A percentile compares a stretch with the other conserved stretches of the same genome.
Evolutionary conservation across 2,888 invertebrate genomes (phyloP).

Genomic region (Microplitis deprimator): DNA sequence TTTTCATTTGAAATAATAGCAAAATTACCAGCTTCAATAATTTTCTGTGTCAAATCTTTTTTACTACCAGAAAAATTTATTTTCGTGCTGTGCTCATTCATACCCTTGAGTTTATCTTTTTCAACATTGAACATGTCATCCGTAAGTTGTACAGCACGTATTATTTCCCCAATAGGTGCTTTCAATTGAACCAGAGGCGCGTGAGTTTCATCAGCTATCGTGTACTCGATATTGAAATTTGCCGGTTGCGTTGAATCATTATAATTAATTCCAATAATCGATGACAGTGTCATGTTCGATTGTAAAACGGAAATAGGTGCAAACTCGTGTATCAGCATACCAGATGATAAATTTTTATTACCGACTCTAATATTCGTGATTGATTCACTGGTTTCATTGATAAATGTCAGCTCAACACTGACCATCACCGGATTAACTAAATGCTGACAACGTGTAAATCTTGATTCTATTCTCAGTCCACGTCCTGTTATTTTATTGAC

Average conservation of each 20-base stretch:
- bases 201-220: constrained; percentile 64
- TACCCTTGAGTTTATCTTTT: constrained; percentile 87
- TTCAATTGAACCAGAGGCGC: constrained; percentile 76
- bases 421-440: constrained; percentile 87
- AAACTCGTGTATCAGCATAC: constrained; percentile 84
- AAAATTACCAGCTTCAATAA: constrained; percentile 86
- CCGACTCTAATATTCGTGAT: constrained; percentile 81
- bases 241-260: constrained; percentile 93
- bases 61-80: constrained; percentile 71
- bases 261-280: constrained; percentile 89
- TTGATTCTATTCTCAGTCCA: constrained; percentile 77
- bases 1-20: constrained; percentile 77
- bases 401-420: constrained; percentile 84
- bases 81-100: constrained; percentile 84
- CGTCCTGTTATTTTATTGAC: constrained; percentile 81
- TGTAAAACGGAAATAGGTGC: constrained; percentile 78
- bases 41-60: constrained; percentile 74
- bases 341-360: constrained; percentile 80
- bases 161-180: constrained; percentile 89
- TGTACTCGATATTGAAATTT: constrained; percentile 82
- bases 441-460: constrained; percentile 86
- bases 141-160: constrained; percentile 85
- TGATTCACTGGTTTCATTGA: constrained; percentile 79
- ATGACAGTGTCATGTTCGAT: constrained; percentile 77
- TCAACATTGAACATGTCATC: constrained; percentile 81